Conservation (phyloP, 2,888 invertebrate genomes). For the Tolmerus cingulatus region DNA sequence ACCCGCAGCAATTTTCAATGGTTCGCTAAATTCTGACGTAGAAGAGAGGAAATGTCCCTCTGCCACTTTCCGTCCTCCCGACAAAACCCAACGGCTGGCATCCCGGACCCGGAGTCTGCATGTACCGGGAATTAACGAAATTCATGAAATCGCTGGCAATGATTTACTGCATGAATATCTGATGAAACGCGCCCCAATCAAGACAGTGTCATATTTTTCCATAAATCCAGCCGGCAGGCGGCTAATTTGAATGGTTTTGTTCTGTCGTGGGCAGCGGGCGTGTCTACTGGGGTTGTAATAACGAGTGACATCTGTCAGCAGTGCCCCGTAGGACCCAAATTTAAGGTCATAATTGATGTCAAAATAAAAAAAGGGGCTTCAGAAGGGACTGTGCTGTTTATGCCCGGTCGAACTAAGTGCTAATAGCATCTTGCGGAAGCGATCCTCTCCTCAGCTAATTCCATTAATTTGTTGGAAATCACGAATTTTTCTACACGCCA, state of each 20-base stretch:
- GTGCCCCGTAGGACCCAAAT: neutral
- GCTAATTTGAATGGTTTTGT: slow-evolving; percentile 10
- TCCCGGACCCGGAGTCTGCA: neutral
- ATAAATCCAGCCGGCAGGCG: neutral
- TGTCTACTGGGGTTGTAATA: neutral
- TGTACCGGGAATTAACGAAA: slow-evolving; percentile 23
- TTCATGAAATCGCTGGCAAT: slow-evolving; percentile 11
- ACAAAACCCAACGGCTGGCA: neutral
- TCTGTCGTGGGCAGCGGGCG: neutral
- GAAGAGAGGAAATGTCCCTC: neutral
- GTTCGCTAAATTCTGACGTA: slow-evolving; percentile 22
- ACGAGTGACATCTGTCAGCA: slow-evolving; percentile 43
- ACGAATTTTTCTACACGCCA: slow-evolving; percentile 43
- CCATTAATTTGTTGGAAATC: slow-evolving; percentile 48
- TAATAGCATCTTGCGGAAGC: slow-evolving; percentile 7
- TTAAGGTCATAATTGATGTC: slow-evolving; percentile 42
- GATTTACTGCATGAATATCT: slow-evolving; percentile 37
- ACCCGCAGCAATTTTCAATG: slow-evolving; percentile 28
- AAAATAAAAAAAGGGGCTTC: slow-evolving; percentile 30
- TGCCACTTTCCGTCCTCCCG: neutral
- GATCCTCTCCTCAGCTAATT: slow-evolving; percentile 42
- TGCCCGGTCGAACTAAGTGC: neutral
- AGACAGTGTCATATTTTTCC: slow-evolving; percentile 25
- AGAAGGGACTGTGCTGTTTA: neutral
- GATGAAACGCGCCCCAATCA: slow-evolving; percentile 32